Evolutionary conservation across 2,797 vertebrate species (phyloP), one percentile per base, ranked within the genome.

Genomic region (Lagodon rhomboides): DNA sequence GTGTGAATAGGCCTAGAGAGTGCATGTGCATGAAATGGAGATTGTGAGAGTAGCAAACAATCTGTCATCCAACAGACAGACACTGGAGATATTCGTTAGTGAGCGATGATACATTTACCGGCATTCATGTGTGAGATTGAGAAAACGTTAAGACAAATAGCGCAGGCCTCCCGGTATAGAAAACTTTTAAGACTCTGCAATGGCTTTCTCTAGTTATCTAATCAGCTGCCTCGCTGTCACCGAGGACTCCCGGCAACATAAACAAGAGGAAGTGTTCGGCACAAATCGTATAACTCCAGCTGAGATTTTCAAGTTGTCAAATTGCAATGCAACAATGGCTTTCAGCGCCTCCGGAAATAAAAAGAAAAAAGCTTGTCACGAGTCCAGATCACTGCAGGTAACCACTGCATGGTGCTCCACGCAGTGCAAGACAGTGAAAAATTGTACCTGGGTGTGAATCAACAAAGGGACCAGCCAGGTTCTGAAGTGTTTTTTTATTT

Each of bases 301-400:
- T 56, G 13, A 69, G 62, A 56, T 68, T 69, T 63, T 70, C 25
- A 51, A 67, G 46, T 72, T 80, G 72, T 85, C 70, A 77, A 34
- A 58, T 53, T 65, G 23, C 25, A 53, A 68, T 23, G 13, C 1
- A 62, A 60, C 60, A 49, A 34, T 51, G 13, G 16, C 65, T 69
- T 46, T 71, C 20, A 67, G 47, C 27, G 22, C 58, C 23, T 64
- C 16, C 43, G 7, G 55, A 77, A 34, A 38, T 9, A 38, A 38
- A 38, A 34, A 38, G 9, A 38, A 38, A 38, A 38, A 74, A 58
- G 41, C 46, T 72, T 73, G 49, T 73, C 71, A 68, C 18, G 10
- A 71, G 64, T 72, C 27, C 59, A 62, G 27, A 75, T 70, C 61
- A 60, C 64, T 51, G 4, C 47, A 67, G 56, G 51, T 60, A 47